A percentile compares a stretch with the other conserved stretches of the same genome.
phyloP scores from a whole-genome alignment of 2,113 vertebrate species.

The Callocephalon fimbriatum region DNA sequence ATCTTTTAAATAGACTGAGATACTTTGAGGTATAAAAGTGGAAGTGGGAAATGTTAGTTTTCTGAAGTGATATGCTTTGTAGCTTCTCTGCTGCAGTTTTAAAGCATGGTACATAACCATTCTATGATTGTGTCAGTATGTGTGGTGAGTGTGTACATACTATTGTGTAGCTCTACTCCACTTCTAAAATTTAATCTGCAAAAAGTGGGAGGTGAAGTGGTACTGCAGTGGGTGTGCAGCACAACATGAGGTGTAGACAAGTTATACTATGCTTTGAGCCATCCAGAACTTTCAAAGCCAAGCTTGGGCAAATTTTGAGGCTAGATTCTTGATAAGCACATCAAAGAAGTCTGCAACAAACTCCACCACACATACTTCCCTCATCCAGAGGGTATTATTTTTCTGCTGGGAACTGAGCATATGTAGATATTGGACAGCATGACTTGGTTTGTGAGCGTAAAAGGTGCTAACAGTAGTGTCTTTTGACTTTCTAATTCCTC shows the following conservation, averaged over 20 bases:
- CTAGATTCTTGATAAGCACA: background rate
- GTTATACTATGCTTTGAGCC: background rate
- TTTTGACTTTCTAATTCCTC: background rate
- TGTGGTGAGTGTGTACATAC: background rate
- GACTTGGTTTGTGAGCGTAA: background rate
- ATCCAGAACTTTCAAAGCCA: background rate
- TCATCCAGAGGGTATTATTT: background rate
- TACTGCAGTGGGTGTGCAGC: background rate
- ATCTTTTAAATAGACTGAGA: background rate
- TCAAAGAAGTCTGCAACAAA: background rate
- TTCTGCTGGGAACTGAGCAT: background rate
- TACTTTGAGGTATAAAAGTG: background rate
- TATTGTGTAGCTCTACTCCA: rapidly evolving
- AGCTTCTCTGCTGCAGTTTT: background rate
- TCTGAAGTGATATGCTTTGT: background rate
- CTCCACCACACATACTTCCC: background rate
- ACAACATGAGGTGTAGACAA: background rate
- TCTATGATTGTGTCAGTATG: background rate
- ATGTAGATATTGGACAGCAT: background rate
- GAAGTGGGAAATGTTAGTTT: background rate
- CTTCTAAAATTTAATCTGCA: background rate
- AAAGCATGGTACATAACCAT: background rate
- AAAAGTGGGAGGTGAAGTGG: background rate
- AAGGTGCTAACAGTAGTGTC: background rate
- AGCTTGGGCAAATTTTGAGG: background rate